phyloP scores from a whole-genome alignment of 1,140 invertebrate genomes.

The Seison nebaliae region DNA sequence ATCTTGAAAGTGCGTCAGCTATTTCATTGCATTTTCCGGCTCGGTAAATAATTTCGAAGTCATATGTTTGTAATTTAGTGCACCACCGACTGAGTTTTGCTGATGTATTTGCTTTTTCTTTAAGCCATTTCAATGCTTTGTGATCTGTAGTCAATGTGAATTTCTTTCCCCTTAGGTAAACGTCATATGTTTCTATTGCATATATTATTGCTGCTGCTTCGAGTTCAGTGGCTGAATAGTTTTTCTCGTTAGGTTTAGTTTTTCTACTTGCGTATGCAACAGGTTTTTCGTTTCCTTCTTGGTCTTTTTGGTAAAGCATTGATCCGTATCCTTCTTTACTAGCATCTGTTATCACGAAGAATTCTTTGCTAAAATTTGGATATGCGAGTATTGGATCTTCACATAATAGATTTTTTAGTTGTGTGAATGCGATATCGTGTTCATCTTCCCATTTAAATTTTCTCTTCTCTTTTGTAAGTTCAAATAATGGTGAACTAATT shows the following conservation, averaged over 20 bases:
- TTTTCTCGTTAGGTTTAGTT: background rate
- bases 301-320: conserved; percentile 6
- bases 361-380: conserved; percentile 1
- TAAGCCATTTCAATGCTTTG: background rate
- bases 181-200: background rate
- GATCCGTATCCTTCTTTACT: background rate
- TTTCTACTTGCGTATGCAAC: conserved; percentile 9
- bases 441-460: conserved; percentile 2
- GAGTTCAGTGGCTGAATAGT: conserved; percentile 1
- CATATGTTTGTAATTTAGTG: background rate
- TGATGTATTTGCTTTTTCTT: background rate
- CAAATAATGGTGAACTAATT: conserved; percentile 15
- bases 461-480: background rate
- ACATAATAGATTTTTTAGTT: conserved; percentile 2
- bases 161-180: background rate
- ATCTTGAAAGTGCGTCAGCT: conserved; percentile 20
- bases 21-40: conserved; percentile 20
- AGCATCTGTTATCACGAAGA: background rate
- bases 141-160: conserved; percentile 1
- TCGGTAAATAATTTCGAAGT: conserved; percentile 13
- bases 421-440: background rate
- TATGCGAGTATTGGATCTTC: background rate
- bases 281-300: background rate
- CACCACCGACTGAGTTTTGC: background rate
- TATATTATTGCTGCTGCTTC: conserved; percentile 1